Evolutionary conservation across 2,888 invertebrate species (phyloP).

Genomic region (Lasioglossum lativentre): DNA sequence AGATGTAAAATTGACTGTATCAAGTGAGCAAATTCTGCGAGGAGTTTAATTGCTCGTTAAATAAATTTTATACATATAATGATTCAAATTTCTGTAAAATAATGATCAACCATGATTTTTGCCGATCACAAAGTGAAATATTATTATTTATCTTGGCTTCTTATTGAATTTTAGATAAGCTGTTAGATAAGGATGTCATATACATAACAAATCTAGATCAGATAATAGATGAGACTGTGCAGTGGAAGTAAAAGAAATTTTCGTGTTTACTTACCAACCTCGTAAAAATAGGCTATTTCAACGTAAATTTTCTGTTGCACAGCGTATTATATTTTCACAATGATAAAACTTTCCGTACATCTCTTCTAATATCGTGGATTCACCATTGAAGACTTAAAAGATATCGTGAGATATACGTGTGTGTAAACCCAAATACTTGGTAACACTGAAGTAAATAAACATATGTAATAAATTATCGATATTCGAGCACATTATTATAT

Average conservation of each 20-base stretch:
- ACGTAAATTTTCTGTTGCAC: constrained; percentile 6
- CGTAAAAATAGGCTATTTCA: constrained; percentile 22
- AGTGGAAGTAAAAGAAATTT: constrained; percentile 27
- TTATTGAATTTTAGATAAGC: constrained; percentile 76
- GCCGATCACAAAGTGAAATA: constrained; percentile 45
- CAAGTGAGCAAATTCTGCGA: constrained; percentile 9
- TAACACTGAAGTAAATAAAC: constrained; percentile 58
- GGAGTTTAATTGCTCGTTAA: not conserved
- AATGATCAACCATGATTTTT: constrained; percentile 32
- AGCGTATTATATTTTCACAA: not conserved
- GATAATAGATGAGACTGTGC: constrained; percentile 72
- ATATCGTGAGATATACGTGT: constrained; percentile 3
- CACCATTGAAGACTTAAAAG: not conserved
- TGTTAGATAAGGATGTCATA: constrained; percentile 70
- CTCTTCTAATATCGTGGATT: constrained; percentile 12
- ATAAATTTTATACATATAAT: constrained; percentile 14
- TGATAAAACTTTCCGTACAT: constrained; percentile 4
- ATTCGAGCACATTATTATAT: constrained; percentile 14
- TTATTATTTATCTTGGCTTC: constrained; percentile 66
- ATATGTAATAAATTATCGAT: constrained; percentile 8
- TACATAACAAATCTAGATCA: constrained; percentile 72
- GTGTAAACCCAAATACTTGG: constrained; percentile 30
- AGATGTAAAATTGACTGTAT: constrained; percentile 27
- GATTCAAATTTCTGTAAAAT: constrained; percentile 39
- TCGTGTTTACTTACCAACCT: constrained; percentile 55